These are phyloP conservation scores for Galago senegalensis DNA, from an alignment of 2,797 vertebrate genomes.

Conservation along the genomic window DNA sequence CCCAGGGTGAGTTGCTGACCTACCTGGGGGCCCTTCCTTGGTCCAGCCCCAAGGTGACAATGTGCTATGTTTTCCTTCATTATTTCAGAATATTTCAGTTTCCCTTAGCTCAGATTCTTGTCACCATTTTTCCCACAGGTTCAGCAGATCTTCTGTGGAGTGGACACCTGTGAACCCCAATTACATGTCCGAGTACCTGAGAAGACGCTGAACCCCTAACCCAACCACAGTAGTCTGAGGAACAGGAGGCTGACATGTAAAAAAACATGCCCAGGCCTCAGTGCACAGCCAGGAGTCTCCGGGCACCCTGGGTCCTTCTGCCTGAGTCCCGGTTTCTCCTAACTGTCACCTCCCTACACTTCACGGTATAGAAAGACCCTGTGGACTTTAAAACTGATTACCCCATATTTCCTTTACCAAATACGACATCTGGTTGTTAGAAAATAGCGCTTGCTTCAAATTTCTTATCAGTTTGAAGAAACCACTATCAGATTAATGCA, in stretches of 20 bases:
- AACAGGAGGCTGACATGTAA: background rate
- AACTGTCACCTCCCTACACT: slow-evolving; percentile 5
- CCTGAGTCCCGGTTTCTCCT: background rate
- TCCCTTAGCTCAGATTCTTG: background rate
- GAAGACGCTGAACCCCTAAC: background rate
- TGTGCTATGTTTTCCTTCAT: background rate
- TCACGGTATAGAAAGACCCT: slow-evolving; percentile 10
- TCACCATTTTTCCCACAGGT: background rate
- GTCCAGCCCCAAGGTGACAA: background rate
- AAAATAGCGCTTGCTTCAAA: slow-evolving; percentile 61
- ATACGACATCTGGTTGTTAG: slow-evolving; percentile 54
- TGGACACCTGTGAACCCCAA: background rate
- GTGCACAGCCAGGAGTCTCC: background rate
- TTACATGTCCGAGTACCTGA: background rate
- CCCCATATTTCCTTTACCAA: slow-evolving; percentile 39
- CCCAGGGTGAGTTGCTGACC: background rate
- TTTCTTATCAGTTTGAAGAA: slow-evolving; percentile 65
- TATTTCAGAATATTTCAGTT: background rate
- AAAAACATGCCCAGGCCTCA: background rate
- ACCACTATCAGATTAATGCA: slow-evolving; percentile 50
- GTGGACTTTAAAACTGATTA: slow-evolving; percentile 39
- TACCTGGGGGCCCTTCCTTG: background rate
- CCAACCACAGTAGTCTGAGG: background rate
- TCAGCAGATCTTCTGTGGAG: background rate
- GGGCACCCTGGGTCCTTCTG: background rate